phyloP scores from a whole-genome alignment of 2,888 invertebrate genomes.

The Cactoblastis cactorum region DNA sequence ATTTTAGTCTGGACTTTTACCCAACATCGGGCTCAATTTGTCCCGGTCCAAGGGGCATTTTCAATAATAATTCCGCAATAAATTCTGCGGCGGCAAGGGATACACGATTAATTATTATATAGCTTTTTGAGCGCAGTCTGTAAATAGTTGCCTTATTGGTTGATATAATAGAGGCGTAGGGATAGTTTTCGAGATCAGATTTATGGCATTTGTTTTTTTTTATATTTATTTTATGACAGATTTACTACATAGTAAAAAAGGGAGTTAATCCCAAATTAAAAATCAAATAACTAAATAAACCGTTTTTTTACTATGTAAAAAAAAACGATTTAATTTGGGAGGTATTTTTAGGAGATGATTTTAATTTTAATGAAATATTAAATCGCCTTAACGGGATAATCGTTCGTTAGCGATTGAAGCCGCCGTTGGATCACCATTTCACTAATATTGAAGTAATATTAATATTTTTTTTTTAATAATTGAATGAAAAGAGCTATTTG shows the following conservation, averaged over 20 bases:
- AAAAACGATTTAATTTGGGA: no score
- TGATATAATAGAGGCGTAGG: conserved; percentile 16
- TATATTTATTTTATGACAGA: neutral
- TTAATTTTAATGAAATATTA: no score
- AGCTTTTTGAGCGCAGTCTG: conserved; percentile 54
- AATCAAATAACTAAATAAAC: no score
- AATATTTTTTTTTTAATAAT: no score
- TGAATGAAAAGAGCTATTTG: no score
- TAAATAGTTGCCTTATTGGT: conserved; percentile 54
- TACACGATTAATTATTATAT: conserved; percentile 64
- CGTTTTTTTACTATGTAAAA: no score
- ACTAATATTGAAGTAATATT: no score
- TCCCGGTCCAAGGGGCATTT: conserved; percentile 47
- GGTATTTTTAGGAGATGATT: no score
- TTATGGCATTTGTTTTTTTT: neutral
- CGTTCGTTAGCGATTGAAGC: no score
- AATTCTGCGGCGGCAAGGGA: conserved; percentile 54
- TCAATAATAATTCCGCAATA: conserved; percentile 66
- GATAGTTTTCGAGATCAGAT: conserved; percentile 1
- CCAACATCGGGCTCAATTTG: conserved; percentile 40
- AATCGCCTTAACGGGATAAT: no score
- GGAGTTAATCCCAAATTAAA: no score
- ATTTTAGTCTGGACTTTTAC: neutral
- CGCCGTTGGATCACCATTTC: no score
- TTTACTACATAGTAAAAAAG: neutral